These are phyloP conservation scores for Agriopis marginaria DNA, from an alignment of 2,888 invertebrate genomes.

Conservation along the genomic window DNA sequence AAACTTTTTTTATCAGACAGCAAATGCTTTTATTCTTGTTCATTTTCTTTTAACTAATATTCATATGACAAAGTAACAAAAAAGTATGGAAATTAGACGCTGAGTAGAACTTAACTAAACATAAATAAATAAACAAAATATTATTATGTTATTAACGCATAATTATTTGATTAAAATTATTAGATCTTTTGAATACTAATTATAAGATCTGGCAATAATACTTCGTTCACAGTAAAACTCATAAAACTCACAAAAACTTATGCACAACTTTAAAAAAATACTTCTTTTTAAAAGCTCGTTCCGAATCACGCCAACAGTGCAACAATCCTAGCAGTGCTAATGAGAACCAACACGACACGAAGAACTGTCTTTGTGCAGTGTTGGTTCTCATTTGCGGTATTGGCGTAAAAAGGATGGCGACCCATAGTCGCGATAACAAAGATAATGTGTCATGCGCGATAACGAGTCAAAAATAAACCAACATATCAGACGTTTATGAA, in stretches of 20 bases:
- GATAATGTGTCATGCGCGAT: neutral
- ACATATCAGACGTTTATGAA: neutral
- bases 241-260: neutral
- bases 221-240: neutral
- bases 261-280: neutral
- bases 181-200: neutral
- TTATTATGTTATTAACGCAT: neutral
- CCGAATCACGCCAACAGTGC: no score
- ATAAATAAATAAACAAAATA: no score
- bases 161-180: neutral
- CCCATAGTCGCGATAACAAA: neutral
- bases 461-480: neutral
- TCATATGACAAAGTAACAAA: no score
- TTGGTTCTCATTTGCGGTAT: no score
- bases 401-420: no score
- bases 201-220: conserved; percentile 7
- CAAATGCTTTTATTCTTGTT: no score
- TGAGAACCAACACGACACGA: no score
- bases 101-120: neutral
- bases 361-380: no score
- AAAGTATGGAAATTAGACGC: neutral
- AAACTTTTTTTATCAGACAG: no score
- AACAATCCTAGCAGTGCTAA: no score
- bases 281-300: no score
- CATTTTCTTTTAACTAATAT: no score